A percentile compares a stretch with the other conserved stretches of the same genome.
Conservation (phyloP, 2,113 vertebrate genomes). For the Nycticryphes semicollaris region DNA sequence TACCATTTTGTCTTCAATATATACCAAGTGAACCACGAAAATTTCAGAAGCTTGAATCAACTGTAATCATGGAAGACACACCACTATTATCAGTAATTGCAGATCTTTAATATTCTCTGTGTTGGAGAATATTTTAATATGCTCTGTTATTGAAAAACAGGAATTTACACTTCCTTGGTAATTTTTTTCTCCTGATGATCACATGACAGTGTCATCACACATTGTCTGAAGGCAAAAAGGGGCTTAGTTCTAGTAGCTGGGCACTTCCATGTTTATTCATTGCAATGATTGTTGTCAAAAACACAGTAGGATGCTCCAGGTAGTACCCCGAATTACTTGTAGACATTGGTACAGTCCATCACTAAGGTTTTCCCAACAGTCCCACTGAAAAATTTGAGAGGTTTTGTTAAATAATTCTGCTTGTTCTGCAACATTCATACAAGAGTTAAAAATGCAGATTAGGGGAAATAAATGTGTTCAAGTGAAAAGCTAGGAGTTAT, state of each 20-base stretch:
- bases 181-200: background rate
- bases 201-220: background rate
- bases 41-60: background rate
- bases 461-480: background rate
- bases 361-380: background rate
- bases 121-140: background rate
- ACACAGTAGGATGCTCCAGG: background rate
- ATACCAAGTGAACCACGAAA: background rate
- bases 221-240: background rate
- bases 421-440: background rate
- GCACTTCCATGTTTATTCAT: background rate
- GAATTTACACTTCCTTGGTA: background rate
- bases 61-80: background rate
- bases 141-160: background rate
- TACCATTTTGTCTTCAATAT: background rate
- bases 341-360: background rate
- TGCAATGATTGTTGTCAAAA: background rate
- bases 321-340: background rate
- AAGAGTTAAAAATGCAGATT: background rate
- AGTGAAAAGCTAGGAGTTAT: background rate
- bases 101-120: background rate
- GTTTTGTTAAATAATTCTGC: background rate
- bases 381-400: background rate
- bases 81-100: background rate
- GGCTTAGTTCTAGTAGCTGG: background rate